Conservation (phyloP, 2,888 invertebrate genomes). For the Euzophera pinguis region DNA sequence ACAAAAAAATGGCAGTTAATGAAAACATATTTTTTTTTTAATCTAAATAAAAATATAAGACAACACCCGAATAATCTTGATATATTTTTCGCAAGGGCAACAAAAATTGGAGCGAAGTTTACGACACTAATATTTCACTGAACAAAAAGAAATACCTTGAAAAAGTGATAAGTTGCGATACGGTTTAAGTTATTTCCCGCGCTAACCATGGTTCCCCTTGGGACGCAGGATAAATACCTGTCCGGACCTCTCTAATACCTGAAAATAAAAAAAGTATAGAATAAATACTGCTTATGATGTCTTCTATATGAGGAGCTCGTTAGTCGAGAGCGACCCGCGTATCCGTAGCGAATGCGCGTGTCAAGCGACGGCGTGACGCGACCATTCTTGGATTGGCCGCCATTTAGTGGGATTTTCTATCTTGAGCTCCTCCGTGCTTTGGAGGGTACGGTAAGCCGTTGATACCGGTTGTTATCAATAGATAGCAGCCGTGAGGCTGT, state of each 20-base stretch:
- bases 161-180: slow-evolving; percentile 15
- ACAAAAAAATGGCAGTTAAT: no score
- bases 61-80: slow-evolving; percentile 1
- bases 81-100: slow-evolving; percentile 3
- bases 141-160: slow-evolving; percentile 10
- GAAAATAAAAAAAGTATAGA: neutral
- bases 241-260: slow-evolving; percentile 6
- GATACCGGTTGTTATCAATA: no score
- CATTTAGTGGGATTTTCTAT: no score
- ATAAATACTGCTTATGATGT: neutral
- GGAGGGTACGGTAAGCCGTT: no score
- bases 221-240: slow-evolving; percentile 9
- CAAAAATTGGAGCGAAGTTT: slow-evolving; percentile 12
- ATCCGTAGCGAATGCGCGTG: no score
- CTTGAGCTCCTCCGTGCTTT: no score
- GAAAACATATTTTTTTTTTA: neutral
- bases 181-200: slow-evolving; percentile 15
- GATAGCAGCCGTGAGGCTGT: no score
- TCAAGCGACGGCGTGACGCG: no score
- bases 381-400: no score
- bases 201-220: slow-evolving; percentile 1
- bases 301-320: no score
- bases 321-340: no score
- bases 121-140: slow-evolving; percentile 6
- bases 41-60: slow-evolving; percentile 1